Conservation (phyloP, 2,888 invertebrate genomes). For the Orthosia gracilis region DNA sequence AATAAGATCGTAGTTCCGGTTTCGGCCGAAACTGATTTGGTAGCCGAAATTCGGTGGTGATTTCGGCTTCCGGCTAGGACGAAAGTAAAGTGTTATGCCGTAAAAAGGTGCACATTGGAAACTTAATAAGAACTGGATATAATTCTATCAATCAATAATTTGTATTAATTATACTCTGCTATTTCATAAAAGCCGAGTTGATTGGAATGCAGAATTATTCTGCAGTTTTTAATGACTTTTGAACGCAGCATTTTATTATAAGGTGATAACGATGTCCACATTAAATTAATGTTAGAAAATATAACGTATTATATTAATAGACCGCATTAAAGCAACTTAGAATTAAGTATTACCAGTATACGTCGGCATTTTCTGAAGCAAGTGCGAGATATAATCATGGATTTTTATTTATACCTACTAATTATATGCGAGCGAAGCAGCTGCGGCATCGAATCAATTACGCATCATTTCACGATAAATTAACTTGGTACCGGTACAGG, state of each 20-base stretch:
- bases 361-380: constrained; percentile 48
- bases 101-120: constrained; percentile 7
- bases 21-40: constrained; percentile 21
- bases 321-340: constrained; percentile 24
- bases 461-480: constrained; percentile 70
- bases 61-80: constrained; percentile 1
- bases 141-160: not conserved
- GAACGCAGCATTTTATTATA: not conserved
- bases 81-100: not conserved
- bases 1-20: not conserved
- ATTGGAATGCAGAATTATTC: constrained; percentile 15
- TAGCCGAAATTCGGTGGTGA: constrained; percentile 6
- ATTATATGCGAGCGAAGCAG: constrained; percentile 66
- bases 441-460: constrained; percentile 69
- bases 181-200: not conserved
- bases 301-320: constrained; percentile 36
- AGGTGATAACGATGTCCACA: constrained; percentile 3
- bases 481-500: constrained; percentile 69
- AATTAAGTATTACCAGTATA: constrained; percentile 43
- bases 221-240: constrained; percentile 1
- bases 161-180: not conserved
- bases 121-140: not conserved
- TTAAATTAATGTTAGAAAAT: constrained; percentile 22
- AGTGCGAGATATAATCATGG: constrained; percentile 55
- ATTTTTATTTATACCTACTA: constrained; percentile 62